Base-by-base conservation (phyloP, 2,113 vertebrate genomes). In the Sinocyclocheilus rhinocerous region DNA sequence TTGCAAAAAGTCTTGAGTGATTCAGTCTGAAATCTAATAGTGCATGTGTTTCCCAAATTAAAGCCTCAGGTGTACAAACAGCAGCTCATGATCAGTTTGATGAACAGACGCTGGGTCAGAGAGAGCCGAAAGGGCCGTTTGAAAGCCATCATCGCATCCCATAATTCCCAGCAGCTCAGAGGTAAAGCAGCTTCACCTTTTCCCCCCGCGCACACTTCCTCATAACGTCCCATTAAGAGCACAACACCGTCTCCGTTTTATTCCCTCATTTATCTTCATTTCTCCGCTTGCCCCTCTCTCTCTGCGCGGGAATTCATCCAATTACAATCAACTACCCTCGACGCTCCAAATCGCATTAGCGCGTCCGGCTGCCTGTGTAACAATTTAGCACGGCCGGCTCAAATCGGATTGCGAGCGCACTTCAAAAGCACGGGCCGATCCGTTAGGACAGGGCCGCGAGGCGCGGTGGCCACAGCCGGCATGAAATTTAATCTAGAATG, bases 221-320 rank as follows among this genome's bases (percentile, higher is more conserved):
- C 87, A 90, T 95, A 95, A 95, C 92, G 89, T 91, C 90, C 93
- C 92, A 93, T 94, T 93, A 93, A 93, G 91, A 91, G 91, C 90
- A 76, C 91, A 87, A 90, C 91, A 59, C 75, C 59, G 72, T 87
- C 87, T 85, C 89, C 72, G 26, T 90, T 89, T 95, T 95, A 95
- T 95, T 94, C 92, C 93, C 93, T 93, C 92, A 94, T 96, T 94
- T 93, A 92, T 96, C 95, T 96, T 95, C 92, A 95, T 95, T n/a
- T n/a, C n/a, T n/a, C n/a, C n/a, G n/a, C n/a, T n/a, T n/a, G n/a
- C n/a, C n/a, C n/a, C 85, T 93, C 93, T 94, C 92, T 85, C 90
- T 90, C 92, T 95, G 93, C 93, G 93, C 95, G 94, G 95, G 94
- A 95, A 96, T 95, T 95, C 91, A 95, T 94, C 93, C 93, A 93